phyloP scores from a whole-genome alignment of 2,888 invertebrate genomes.

The Ichneumon xanthorius region DNA sequence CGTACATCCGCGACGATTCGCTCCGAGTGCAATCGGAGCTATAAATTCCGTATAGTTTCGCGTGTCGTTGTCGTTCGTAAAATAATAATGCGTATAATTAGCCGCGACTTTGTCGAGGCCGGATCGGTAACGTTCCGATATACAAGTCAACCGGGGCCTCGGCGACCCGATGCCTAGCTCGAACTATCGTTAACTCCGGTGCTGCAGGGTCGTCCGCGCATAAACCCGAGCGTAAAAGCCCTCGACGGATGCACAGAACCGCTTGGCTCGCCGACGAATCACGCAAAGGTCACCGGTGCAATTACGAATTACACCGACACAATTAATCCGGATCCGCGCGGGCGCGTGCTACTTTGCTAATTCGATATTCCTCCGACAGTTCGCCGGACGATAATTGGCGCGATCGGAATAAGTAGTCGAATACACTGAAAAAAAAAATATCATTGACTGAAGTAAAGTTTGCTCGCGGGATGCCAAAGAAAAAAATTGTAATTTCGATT shows the following conservation, averaged over 20 bases:
- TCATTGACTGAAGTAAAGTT: too few species aligned
- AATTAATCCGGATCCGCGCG: conserved; percentile 32
- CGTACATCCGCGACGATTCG: conserved; percentile 35
- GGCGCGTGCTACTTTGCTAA: conserved; percentile 30
- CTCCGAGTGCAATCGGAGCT: conserved; percentile 25
- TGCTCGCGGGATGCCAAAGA: too few species aligned
- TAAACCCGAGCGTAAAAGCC: not conserved
- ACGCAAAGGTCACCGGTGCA: conserved; percentile 80
- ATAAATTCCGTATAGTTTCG: conserved; percentile 40
- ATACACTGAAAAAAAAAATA: too few species aligned
- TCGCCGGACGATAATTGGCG: conserved; percentile 20
- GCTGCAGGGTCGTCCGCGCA: not conserved
- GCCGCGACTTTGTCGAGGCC: conserved; percentile 45
- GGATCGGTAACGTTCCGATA: conserved; percentile 25
- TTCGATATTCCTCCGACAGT: conserved; percentile 43
- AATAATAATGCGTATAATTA: conserved; percentile 58
- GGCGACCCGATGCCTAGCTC: conserved; percentile 49
- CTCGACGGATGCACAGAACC: not conserved
- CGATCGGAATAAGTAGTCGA: not conserved
- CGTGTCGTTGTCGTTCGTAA: conserved; percentile 58
- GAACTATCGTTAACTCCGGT: conserved; percentile 35
- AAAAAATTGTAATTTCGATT: too few species aligned
- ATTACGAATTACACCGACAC: conserved; percentile 71
- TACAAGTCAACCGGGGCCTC: conserved; percentile 28
- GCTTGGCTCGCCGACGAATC: conserved; percentile 66